Base-by-base conservation (phyloP, 2,888 invertebrate genomes). In the Epiblema foenella region DNA sequence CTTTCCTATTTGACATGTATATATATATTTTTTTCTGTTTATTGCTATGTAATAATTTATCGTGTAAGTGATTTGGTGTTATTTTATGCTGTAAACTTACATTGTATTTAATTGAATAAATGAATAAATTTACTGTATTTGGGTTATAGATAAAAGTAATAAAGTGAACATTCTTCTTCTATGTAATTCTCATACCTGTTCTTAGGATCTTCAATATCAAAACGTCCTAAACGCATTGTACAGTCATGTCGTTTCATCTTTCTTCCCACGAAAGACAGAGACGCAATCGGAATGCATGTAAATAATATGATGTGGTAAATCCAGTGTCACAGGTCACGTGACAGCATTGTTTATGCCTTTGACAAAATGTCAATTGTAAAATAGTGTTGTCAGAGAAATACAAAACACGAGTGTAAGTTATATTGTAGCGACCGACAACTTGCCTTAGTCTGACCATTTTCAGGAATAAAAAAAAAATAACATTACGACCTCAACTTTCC, bases 321-420 rank as follows among this genome's bases (percentile, higher is more conserved):
- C 57, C 46, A 24, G 29, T 62, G 71, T 67, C 71, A 71, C 17
- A 67, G 71, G 71, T 71, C 66, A 70, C 18, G 51, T 62, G 49
- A 17, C 29, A 29, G 46, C 46, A n/a, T 24, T 68, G 58, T 69
- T 49, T 69, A 63, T 57, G 51, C 20, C 24, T 68, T 70, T 60
- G 46, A 66, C 37, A 66, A 42, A 39, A 42, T 66, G 51, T 54
- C 64, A 52, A 52, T 60, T 39, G 42, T 63, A 39, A 64, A 64
- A 62, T 51, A 62, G 49, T 49, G 33, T n/a, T 51, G 20, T 0
- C 7, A 18, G 18, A 11, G 18, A 33, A 57, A 57, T 37, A 29
- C 24, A 57, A n/a, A 15, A 15, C 12, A 54, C n/a, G 24, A 24
- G 24, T 24, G 24, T 24, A 24, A 3, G 1, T 24, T 4, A 1